Base-by-base conservation (phyloP, 2,797 vertebrate species). In the Morelia viridis region DNA sequence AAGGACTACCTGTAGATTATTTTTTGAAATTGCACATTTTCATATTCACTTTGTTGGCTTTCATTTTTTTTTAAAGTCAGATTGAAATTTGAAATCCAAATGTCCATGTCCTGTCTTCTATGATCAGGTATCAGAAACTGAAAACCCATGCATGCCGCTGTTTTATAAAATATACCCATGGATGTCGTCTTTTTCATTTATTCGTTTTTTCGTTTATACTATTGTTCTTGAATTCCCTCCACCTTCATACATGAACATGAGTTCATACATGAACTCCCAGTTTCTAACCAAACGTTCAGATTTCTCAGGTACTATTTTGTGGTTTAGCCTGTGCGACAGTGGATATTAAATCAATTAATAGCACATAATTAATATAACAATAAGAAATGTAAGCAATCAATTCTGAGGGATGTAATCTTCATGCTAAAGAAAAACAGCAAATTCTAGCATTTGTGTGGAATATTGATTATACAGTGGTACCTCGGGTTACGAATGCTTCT, bases 151-250 rank as follows among this genome's bases (percentile, higher is more conserved):
- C 80, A 9, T 90, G 86, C 80, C 89, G 56, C 90, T 61, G 57
- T 85, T 86, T 93, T 93, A 93, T 17, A 92, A 93, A 94, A 76
- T n/a, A 15, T 89, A 93, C 94, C 85, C 86, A 85, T 2, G 92
- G 0, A 19, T 4, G 84, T 96, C 95, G 96, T 92, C 56, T 92
- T 96, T 96, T 94, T 94, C 87, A 91, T 95, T 96, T 13, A n/a
- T 95, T 35, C 35, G 35, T 35, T 92, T 96, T 96, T 94, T 94
- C 87, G 91, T 95, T 96, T 13, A n/a, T 95, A 85, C 76, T 94
- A 88, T 89, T 89, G 89, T 85, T 26, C 80, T 57, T 89, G 92
- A 95, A 93, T 96, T 96, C 91, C 93, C 91, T 94, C 94, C 57
- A 28, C 91, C 89, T 35, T 68, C 91, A 10, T 2, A 53, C 5